phyloP scores from a whole-genome alignment of 2,888 invertebrate genomes.

The Monochamus alternatus region DNA sequence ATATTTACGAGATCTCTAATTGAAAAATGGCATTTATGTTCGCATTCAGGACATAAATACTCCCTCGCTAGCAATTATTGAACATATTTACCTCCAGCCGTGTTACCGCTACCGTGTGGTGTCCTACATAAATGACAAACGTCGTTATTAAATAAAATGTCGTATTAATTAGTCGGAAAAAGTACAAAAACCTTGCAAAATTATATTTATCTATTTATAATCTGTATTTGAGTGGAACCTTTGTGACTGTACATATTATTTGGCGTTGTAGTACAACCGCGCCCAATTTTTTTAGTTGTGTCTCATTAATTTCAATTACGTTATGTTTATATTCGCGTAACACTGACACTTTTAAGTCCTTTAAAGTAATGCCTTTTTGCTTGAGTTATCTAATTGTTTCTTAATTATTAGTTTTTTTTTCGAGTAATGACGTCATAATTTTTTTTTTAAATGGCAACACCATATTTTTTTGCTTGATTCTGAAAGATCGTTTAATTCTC shows the following conservation, averaged over 20 bases:
- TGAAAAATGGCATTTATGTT: constrained; percentile 24
- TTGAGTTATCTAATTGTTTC: too few species aligned
- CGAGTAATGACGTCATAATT: too few species aligned
- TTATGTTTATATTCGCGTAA: too few species aligned
- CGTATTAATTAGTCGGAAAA: constrained; percentile 9
- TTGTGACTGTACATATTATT: background rate
- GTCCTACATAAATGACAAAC: constrained; percentile 39
- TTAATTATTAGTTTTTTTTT: too few species aligned
- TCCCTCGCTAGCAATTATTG: constrained; percentile 53
- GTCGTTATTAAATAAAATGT: constrained; percentile 26
- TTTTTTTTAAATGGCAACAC: too few species aligned
- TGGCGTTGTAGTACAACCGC: background rate
- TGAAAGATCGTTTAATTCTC: too few species aligned
- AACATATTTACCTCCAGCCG: constrained; percentile 51
- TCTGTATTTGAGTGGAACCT: background rate
- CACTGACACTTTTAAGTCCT: too few species aligned
- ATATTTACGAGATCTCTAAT: constrained; percentile 23
- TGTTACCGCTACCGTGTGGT: constrained; percentile 49
- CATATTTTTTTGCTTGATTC: too few species aligned
- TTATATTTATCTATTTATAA: background rate
- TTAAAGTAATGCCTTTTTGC: too few species aligned
- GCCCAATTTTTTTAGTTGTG: too few species aligned
- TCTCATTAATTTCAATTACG: too few species aligned
- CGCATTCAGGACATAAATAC: constrained; percentile 50
- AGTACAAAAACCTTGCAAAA: constrained; percentile 7